Conservation (phyloP, 2,113 vertebrate genomes). For the Odontesthes bonariensis region DNA sequence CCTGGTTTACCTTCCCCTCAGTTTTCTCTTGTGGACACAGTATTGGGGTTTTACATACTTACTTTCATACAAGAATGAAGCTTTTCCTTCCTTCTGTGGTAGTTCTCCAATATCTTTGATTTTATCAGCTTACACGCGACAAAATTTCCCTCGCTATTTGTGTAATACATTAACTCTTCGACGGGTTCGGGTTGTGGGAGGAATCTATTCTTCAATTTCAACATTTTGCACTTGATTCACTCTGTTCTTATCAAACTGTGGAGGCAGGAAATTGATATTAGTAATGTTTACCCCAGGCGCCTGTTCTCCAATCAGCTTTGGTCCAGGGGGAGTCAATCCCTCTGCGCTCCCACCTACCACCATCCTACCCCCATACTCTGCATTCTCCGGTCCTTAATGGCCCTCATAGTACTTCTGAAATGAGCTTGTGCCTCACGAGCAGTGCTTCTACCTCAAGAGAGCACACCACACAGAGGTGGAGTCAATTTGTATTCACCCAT, state of each 20-base stretch:
- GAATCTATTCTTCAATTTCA: constrained; percentile 70
- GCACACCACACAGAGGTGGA: constrained; percentile 85
- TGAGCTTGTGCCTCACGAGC: constrained; percentile 91
- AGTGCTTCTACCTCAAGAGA: constrained; percentile 89
- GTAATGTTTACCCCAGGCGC: constrained; percentile 69
- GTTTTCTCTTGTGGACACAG: constrained; percentile 40
- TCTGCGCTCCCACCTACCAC: constrained; percentile 73
- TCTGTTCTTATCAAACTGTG: constrained; percentile 66
- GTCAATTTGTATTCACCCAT: constrained; percentile 91
- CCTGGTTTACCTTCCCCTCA: constrained; percentile 31
- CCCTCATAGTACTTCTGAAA: constrained; percentile 86
- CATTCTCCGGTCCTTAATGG: constrained; percentile 82
- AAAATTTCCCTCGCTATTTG: constrained; percentile 54
- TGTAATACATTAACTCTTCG: constrained; percentile 57
- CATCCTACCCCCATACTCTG: constrained; percentile 63
- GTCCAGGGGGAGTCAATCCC: constrained; percentile 80
- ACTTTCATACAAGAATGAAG: constrained; percentile 34
- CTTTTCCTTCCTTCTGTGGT: constrained; percentile 43
- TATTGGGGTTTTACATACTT: constrained; percentile 30
- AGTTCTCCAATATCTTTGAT: constrained; percentile 64
- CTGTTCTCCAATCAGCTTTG: constrained; percentile 78
- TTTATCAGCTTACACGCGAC: constrained; percentile 50
- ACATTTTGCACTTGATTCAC: constrained; percentile 70
- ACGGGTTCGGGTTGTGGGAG: constrained; percentile 60
- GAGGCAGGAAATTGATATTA: constrained; percentile 77